Percentiles rank a stretch among this genome's conserved stretches.
phyloP scores from a whole-genome alignment of 2,888 invertebrate genomes.

The Sphaeridia pumilis region DNA sequence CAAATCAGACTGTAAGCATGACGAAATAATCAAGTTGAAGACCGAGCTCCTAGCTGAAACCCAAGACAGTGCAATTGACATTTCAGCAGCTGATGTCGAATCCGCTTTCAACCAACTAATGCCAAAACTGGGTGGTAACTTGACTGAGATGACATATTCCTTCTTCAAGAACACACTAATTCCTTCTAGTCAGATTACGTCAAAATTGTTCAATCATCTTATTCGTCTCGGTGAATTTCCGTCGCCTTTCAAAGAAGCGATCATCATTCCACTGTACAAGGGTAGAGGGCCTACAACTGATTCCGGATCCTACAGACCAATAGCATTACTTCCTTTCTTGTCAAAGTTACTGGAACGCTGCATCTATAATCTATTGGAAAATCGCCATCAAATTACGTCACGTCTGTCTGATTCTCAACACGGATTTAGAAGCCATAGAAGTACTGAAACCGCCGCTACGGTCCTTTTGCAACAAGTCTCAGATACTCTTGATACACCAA shows the following conservation, averaged over 20 bases:
- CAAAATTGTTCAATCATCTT: neutral
- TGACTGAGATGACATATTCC: too few species aligned
- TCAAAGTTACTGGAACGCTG: slow-evolving; percentile 2
- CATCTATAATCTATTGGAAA: neutral
- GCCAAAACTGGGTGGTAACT: too few species aligned
- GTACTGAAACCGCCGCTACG: slow-evolving; percentile 1
- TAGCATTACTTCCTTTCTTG: neutral
- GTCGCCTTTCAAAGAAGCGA: neutral
- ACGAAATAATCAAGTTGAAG: too few species aligned
- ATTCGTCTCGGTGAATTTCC: neutral
- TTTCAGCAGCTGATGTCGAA: too few species aligned
- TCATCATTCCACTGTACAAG: neutral
- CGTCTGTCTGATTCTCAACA: neutral
- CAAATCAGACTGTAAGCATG: too few species aligned
- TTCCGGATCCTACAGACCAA: neutral
- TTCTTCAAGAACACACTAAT: too few species aligned
- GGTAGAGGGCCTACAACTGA: neutral
- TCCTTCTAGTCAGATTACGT: too few species aligned
- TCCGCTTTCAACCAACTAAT: too few species aligned
- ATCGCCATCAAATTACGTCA: slow-evolving; percentile 1
- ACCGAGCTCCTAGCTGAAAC: too few species aligned
- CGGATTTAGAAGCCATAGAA: neutral
- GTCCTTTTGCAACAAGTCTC: neutral
- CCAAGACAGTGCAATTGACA: too few species aligned
- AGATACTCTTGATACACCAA: neutral